Evolutionary conservation across 2,113 vertebrate species (phyloP), one percentile per base, ranked within the genome.

Genomic region (Gnathonemus longibarbis): DNA sequence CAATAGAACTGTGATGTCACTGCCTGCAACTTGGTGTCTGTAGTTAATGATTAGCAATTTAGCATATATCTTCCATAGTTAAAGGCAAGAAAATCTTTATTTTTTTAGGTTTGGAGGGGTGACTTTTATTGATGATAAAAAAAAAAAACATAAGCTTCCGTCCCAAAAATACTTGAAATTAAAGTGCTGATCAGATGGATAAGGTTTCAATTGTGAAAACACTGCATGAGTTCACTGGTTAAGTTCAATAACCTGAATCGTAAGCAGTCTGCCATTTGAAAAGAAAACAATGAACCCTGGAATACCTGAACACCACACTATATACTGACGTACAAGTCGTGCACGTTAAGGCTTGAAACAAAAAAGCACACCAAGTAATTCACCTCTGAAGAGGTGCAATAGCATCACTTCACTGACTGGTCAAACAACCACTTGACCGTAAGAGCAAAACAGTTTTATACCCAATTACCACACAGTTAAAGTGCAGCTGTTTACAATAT

Each of bases 11-110:
- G 3, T 45, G 42, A 70, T 19, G 13, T 45, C 5, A 48, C 6
- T 66, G 74, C 42, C 17, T 8, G 49, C 9, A 95, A 94, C 93
- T 94, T 92, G 90, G 92, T 77, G 35, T 42, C 35, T 42, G 66
- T 4, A 35, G 66, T 74, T 74, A 31, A 74, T 31, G 4, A 19
- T 17, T 56, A 56, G 5, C 53, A 56, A 56, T 56, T 56, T 19
- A 42, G 15, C 17, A 80, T 42, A 19, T 39, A 80, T 8, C 35
- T 42, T 80, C 13, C 19, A 77, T 7, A 77, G 35, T 1, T 19
- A 39, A 35, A 42, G 13, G 6, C 31, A 80, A 42, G 35, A 80
- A 80, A 39, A 77, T 77, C 74, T 8, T 77, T 7, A 1, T 8
- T 19, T 19, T 77, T 77, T 77, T 77, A 42, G 74, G 27, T 8